Conservation (phyloP, 2,113 vertebrate genomes). For the Girardinichthys multiradiatus region DNA sequence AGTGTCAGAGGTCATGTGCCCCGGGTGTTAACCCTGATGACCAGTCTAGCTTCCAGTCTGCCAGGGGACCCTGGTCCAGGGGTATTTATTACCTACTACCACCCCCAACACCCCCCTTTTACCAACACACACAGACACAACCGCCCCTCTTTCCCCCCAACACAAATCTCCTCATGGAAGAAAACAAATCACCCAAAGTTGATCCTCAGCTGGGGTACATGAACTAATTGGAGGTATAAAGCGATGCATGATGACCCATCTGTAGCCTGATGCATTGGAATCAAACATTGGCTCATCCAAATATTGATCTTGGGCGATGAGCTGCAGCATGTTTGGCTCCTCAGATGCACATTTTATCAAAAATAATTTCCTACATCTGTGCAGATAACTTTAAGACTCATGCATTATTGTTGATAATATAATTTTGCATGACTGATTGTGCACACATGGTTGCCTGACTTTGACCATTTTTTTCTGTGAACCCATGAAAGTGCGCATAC, state of each 20-base stretch:
- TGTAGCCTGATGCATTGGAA: conserved; percentile 51
- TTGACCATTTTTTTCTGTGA: conserved; percentile 29
- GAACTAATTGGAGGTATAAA: conserved; percentile 72
- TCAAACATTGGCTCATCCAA: conserved; percentile 41
- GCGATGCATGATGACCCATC: conserved; percentile 63
- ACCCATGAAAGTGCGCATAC: neutral
- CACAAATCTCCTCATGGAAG: conserved; percentile 60
- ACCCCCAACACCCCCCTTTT: conserved; percentile 9
- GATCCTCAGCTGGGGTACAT: conserved; percentile 34
- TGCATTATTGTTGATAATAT: conserved; percentile 37
- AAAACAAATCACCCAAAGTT: conserved; percentile 70
- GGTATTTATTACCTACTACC: conserved; percentile 81
- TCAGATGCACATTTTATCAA: conserved; percentile 35
- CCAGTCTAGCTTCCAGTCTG: conserved; percentile 85
- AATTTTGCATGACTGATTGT: conserved; percentile 35
- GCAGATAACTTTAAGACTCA: conserved; percentile 19
- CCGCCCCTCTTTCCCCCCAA: conserved; percentile 43
- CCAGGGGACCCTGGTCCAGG: conserved; percentile 76
- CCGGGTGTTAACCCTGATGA: conserved; percentile 84
- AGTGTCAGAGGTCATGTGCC: conserved; percentile 82
- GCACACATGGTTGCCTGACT: conserved; percentile 41
- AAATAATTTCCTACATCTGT: neutral
- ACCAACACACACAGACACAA: conserved; percentile 23
- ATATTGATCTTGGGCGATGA: conserved; percentile 8
- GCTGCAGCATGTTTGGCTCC: conserved; percentile 4